Base-by-base conservation (phyloP, 2,113 vertebrate genomes). In the Epinephelus fuscoguttatus region DNA sequence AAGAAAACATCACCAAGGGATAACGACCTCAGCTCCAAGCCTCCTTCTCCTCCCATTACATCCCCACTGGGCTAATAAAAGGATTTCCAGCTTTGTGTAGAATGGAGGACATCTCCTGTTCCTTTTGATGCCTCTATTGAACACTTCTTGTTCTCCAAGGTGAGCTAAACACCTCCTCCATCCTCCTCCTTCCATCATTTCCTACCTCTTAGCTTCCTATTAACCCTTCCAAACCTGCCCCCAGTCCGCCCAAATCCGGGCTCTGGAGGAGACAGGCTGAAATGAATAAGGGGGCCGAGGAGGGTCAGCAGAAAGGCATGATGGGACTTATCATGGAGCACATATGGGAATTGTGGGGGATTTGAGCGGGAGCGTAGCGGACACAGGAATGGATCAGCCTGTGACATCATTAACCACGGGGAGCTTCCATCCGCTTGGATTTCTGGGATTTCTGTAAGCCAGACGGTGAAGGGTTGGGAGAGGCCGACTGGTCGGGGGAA, bases 391-490 rank as follows among this genome's bases (percentile, higher is more conserved):
- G 94, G 94, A 94, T 94, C 94, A 94, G 91, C 90, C 85, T 75
- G 91, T 94, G 94, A 94, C 94, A 94, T 94, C 93, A 94, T 95
- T 95, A 95, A 95, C 94, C 92, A 92, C 59, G 62, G 85, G 86
- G 87, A 90, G 91, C 89, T 90, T 91, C 93, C 92, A 89, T 89
- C 85, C 81, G 68, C 89, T 90, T 72, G 92, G 88, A 91, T 94
- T 92, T 88, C 85, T 90, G 87, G 91, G 92, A 94, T 95, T 94
- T 94, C 92, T 63, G 84, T 93, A 93, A 95, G 91, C 93, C 92
- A 89, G 70, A 64, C 70, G 15, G 84, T 61, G 83, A 87, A 60
- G 81, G 85, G 83, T 56, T 82, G 82, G 83, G 33, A 63, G 57
- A 75, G 84, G 85, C 72, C 56, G 74, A 82, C 25, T 27, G 91